phyloP scores from a whole-genome alignment of 2,113 vertebrate genomes.

The Scolopax mira region DNA sequence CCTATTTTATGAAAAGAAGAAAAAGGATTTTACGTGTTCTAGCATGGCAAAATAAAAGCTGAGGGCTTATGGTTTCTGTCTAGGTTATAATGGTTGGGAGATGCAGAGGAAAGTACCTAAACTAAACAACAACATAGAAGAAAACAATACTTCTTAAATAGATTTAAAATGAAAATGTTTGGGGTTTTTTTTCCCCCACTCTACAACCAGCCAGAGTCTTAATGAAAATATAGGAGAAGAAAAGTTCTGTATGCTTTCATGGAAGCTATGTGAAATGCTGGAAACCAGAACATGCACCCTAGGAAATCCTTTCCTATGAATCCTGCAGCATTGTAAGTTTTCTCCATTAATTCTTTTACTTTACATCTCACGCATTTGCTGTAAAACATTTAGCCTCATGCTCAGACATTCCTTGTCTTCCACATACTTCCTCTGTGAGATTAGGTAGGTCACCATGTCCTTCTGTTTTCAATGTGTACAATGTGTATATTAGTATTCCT shows the following conservation, averaged over 20 bases:
- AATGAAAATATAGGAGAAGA: not conserved
- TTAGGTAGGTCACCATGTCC: not conserved
- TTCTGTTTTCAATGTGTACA: conserved; percentile 27
- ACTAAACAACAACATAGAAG: not conserved
- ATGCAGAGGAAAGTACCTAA: not conserved
- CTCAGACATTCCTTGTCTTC: not conserved
- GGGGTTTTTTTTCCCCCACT: not conserved
- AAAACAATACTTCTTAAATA: not conserved
- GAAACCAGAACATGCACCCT: not conserved
- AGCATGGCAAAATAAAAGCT: not conserved
- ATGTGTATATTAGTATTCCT: conserved; percentile 1
- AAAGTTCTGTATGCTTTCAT: not conserved
- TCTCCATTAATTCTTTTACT: not conserved
- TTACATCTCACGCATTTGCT: not conserved
- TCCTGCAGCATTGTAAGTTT: not conserved
- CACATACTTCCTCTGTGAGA: not conserved
- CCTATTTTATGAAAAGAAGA: not conserved
- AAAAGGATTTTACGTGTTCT: conserved; percentile 26
- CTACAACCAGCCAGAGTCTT: not conserved
- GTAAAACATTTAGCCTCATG: not conserved
- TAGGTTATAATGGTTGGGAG: not conserved
- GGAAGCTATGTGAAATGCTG: not conserved
- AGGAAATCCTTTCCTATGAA: not conserved
- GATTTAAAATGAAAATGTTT: not conserved
- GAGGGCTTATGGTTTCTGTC: not conserved